Conservation (phyloP, 1,140 invertebrate species). For the Drosophila subpulchrella region DNA sequence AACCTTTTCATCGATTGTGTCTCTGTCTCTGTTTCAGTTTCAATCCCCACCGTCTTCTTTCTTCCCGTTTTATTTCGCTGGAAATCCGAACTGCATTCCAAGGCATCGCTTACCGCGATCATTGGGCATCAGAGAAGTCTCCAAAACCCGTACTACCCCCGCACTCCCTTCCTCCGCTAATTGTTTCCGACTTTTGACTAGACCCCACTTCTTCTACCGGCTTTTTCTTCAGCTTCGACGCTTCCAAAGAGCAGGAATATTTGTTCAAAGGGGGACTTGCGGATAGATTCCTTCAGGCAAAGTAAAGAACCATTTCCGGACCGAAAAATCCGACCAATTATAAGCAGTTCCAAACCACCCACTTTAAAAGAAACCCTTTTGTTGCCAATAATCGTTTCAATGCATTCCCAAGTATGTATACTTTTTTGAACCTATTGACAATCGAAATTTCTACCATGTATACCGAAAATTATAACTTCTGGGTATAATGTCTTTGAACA, state of each 20-base stretch:
- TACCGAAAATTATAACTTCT: neutral
- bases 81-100: conserved; percentile 75
- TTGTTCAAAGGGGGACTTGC: neutral
- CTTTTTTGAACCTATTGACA: neutral
- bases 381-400: too few species aligned
- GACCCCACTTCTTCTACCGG: neutral
- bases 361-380: neutral
- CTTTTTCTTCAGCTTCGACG: neutral
- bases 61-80: conserved; percentile 63
- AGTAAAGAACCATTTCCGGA: conserved; percentile 9
- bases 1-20: conserved; percentile 79
- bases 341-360: neutral
- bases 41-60: conserved; percentile 11
- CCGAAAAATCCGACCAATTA: neutral
- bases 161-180: conserved; percentile 36
- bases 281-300: neutral
- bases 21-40: conserved; percentile 60
- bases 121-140: conserved; percentile 36
- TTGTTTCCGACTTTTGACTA: conserved; percentile 63
- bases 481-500: neutral
- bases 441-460: neutral
- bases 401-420: too few species aligned
- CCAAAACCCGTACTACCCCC: conserved; percentile 5
- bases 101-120: conserved; percentile 66
- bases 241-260: conserved; percentile 10